Conservation (phyloP, 2,888 invertebrate species). For the Plagiodera versicolora region DNA sequence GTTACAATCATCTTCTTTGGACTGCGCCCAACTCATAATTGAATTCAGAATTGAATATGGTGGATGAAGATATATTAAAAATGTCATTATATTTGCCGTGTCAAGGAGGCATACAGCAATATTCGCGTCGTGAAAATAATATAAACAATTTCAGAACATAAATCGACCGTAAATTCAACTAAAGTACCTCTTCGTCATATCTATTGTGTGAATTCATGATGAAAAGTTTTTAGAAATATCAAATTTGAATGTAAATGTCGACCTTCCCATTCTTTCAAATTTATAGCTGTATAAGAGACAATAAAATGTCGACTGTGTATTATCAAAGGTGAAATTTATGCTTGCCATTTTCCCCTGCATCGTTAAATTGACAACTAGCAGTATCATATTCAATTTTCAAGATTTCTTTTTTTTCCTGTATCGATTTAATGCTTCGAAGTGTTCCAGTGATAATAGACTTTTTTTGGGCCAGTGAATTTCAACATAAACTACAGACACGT, state of each 20-base stretch:
- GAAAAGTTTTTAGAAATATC: slow-evolving; percentile 21
- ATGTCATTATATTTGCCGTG: no score
- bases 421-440: no score
- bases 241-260: slow-evolving; percentile 34
- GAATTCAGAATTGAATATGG: no score
- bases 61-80: no score
- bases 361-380: not conserved
- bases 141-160: not conserved
- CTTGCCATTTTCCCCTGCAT: slow-evolving; percentile 14
- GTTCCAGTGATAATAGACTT: no score
- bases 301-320: slow-evolving; percentile 39
- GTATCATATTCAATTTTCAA: no score
- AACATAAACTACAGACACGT: no score
- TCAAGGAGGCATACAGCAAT: not conserved
- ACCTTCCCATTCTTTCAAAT: slow-evolving; percentile 35
- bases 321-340: slow-evolving; percentile 24
- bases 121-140: not conserved
- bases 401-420: no score
- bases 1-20: no score
- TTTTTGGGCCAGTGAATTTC: no score
- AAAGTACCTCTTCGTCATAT: slow-evolving; percentile 14
- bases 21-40: no score
- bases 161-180: slow-evolving; percentile 15
- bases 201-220: slow-evolving; percentile 14
- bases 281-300: slow-evolving; percentile 30